A percentile compares a stretch with the other conserved stretches of the same genome.
phyloP scores from a whole-genome alignment of 1,140 invertebrate genomes.

The Ectropis grisescens region DNA sequence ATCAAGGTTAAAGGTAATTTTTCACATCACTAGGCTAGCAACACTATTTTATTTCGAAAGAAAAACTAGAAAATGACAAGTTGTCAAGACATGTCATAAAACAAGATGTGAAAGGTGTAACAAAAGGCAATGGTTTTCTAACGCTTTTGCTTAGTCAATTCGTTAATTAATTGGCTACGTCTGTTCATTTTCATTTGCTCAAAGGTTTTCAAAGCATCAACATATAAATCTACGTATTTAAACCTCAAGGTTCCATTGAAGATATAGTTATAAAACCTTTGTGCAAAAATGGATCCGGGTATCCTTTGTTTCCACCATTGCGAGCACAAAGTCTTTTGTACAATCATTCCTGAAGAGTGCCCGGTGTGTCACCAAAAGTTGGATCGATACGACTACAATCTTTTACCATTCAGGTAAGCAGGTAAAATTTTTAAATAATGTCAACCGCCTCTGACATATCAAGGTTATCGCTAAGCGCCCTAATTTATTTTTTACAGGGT shows the following conservation, averaged over 20 bases:
- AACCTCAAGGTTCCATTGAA: conserved; percentile 29
- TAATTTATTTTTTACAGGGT: conserved; percentile 71
- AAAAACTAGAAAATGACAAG: too few species aligned
- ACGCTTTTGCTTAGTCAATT: conserved; percentile 19
- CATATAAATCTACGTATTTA: background rate
- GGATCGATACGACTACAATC: conserved; percentile 70
- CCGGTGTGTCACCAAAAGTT: conserved; percentile 77
- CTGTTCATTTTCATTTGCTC: conserved; percentile 9
- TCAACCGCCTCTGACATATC: conserved; percentile 3
- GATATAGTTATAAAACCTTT: conserved; percentile 18
- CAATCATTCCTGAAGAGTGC: conserved; percentile 78
- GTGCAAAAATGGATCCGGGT: conserved; percentile 75
- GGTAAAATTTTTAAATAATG: conserved; percentile 27
- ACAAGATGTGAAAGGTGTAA: conserved; percentile 23
- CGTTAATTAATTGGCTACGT: conserved; percentile 18
- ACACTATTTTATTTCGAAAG: too few species aligned
- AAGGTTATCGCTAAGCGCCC: conserved; percentile 29
- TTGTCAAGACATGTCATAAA: too few species aligned
- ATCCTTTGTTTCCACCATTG: conserved; percentile 89
- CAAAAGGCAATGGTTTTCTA: conserved; percentile 12
- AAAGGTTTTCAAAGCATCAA: conserved; percentile 5
- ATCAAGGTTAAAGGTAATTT: too few species aligned
- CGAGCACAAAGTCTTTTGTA: conserved; percentile 83
- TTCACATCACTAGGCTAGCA: too few species aligned
- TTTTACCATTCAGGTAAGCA: conserved; percentile 81